Percentiles rank a stretch among this genome's conserved stretches.
phyloP scores from a whole-genome alignment of 1,140 invertebrate species.

The Drosophila chauvacae region DNA sequence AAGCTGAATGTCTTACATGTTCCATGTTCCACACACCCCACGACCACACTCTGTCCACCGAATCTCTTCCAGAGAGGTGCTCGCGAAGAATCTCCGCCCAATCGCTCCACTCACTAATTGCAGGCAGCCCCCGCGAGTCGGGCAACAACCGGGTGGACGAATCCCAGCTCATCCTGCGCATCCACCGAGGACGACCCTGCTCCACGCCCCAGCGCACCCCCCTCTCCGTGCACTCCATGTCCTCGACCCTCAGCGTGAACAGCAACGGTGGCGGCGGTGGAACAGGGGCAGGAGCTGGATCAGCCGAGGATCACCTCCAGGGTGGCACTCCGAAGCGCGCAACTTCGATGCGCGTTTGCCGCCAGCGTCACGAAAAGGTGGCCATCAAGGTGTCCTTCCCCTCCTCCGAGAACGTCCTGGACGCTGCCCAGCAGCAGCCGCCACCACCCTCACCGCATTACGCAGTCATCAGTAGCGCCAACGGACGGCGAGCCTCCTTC shows the following conservation, averaged over 20 bases:
- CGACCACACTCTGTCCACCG: constrained; percentile 27
- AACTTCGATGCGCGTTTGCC: constrained; percentile 85
- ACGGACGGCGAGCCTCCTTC: constrained; percentile 63
- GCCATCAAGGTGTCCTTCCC: constrained; percentile 94
- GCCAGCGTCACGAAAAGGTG: constrained; percentile 89
- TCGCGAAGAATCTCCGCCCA: constrained; percentile 40
- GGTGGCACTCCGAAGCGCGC: constrained; percentile 59
- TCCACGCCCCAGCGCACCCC: constrained; percentile 75
- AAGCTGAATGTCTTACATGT: constrained; percentile 62
- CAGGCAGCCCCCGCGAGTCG: constrained; percentile 79
- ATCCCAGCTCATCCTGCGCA: constrained; percentile 94
- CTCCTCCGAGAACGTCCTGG: constrained; percentile 89
- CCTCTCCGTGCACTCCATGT: constrained; percentile 81
- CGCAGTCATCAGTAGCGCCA: constrained; percentile 63
- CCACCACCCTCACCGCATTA: constrained; percentile 86
- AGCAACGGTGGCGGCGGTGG: constrained; percentile 65
- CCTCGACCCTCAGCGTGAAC: constrained; percentile 79
- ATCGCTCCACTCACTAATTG: constrained; percentile 66
- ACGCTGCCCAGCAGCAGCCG: constrained; percentile 84
- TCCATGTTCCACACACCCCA: constrained; percentile 25
- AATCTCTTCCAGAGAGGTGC: constrained; percentile 21
- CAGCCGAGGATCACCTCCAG: constrained; percentile 54
- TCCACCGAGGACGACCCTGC: constrained; percentile 90
- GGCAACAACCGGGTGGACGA: constrained; percentile 91
- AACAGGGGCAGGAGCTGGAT: neutral